Evolutionary conservation across 2,797 vertebrate genomes (phyloP).

Genomic region (Acestrorhynchus altus): DNA sequence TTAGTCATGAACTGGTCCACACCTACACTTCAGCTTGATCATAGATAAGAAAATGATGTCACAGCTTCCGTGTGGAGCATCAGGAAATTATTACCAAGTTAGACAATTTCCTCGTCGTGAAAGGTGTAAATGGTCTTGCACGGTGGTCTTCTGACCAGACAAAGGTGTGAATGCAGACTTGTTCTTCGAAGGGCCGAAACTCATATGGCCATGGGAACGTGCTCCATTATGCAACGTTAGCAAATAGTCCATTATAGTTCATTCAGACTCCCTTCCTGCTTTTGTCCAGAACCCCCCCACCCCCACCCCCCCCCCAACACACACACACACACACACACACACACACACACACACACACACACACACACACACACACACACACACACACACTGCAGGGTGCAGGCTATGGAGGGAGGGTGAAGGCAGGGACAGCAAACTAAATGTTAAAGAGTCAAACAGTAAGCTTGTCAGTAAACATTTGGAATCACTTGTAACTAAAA

Average conservation of each 20-base stretch:
- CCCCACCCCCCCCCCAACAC: too few relatives aligned
- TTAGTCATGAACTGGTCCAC: background rate
- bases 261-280: slow-evolving; percentile 82
- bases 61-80: slow-evolving; percentile 1
- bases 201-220: slow-evolving; percentile 72
- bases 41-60: slow-evolving; percentile 16
- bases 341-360: background rate
- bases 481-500: too few relatives aligned
- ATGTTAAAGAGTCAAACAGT: too few relatives aligned
- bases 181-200: slow-evolving; percentile 70
- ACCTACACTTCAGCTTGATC: background rate
- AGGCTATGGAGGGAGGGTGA: slow-evolving; percentile 5
- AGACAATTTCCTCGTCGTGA: background rate
- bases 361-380: background rate
- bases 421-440: slow-evolving; percentile 13
- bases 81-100: slow-evolving; percentile 46
- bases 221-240: slow-evolving; percentile 77
- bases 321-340: background rate
- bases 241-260: slow-evolving; percentile 78
- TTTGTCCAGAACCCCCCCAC: slow-evolving; percentile 78
- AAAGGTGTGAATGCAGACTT: slow-evolving; percentile 19
- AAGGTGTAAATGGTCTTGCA: slow-evolving; percentile 60
- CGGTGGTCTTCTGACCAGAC: slow-evolving; percentile 13
- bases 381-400: background rate
- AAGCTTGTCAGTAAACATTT: too few relatives aligned